phyloP scores from a whole-genome alignment of 2,797 vertebrate species.

The Glossophaga mutica region DNA sequence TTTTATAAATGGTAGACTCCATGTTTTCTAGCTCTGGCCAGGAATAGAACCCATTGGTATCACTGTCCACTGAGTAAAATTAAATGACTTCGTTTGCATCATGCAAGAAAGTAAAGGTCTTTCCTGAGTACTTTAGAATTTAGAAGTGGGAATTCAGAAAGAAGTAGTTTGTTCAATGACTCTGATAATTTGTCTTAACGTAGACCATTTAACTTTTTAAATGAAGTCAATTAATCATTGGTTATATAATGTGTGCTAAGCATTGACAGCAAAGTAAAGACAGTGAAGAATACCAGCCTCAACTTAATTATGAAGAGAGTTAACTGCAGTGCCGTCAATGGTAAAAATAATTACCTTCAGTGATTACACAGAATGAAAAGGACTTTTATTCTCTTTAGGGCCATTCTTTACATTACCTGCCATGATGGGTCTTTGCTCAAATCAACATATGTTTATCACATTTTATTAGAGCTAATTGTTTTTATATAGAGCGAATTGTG shows the following conservation, averaged over 20 bases:
- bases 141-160: conserved; percentile 23
- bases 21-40: not conserved
- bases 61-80: not conserved
- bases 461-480: conserved; percentile 15
- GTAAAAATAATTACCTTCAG: conserved; percentile 13
- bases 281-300: not conserved
- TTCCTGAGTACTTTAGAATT: conserved; percentile 37
- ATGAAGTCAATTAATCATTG: conserved; percentile 58
- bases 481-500: conserved; percentile 9
- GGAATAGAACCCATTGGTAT: not conserved
- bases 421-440: conserved; percentile 28
- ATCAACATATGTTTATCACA: not conserved
- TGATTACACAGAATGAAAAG: not conserved
- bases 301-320: conserved; percentile 28
- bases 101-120: not conserved
- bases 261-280: not conserved
- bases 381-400: not conserved
- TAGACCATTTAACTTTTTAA: conserved; percentile 52
- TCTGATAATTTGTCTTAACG: conserved; percentile 44
- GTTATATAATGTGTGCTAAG: not conserved
- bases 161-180: not conserved
- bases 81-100: not conserved
- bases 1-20: not conserved
- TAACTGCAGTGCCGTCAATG: not conserved
- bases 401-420: not conserved